These are phyloP conservation scores for Drosophila pseudoobscura DNA, from an alignment of 1,140 invertebrate species.

Conservation along the genomic window DNA sequence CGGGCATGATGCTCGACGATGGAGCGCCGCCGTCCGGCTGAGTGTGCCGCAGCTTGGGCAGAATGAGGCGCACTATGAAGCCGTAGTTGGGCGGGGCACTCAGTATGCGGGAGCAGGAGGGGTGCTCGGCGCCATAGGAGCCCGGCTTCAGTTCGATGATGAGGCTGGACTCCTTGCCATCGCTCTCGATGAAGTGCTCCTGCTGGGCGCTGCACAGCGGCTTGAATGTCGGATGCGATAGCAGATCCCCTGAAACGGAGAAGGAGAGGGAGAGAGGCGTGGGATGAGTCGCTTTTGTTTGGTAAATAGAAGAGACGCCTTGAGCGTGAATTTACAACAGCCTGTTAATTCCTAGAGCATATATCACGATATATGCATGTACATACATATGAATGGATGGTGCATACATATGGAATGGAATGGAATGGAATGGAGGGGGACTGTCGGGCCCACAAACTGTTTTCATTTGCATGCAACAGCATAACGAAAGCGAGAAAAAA, in stretches of 20 bases:
- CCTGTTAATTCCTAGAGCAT: slow-evolving; percentile 42
- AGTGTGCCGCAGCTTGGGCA: slow-evolving; percentile 69
- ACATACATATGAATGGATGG: too few species aligned
- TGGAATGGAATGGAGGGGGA: not conserved
- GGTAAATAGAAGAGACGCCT: slow-evolving; percentile 36
- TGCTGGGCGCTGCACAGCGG: slow-evolving; percentile 74
- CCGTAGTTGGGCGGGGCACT: slow-evolving; percentile 74
- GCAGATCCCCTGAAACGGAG: slow-evolving; percentile 61
- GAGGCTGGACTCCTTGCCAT: slow-evolving; percentile 81
- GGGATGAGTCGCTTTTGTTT: not conserved
- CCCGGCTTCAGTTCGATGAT: slow-evolving; percentile 78
- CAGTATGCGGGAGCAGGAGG: slow-evolving; percentile 72
- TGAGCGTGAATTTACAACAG: slow-evolving; percentile 45
- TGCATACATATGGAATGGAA: too few species aligned
- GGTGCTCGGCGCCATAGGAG: slow-evolving; percentile 45
- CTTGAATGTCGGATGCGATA: slow-evolving; percentile 72
- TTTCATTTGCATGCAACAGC: slow-evolving; percentile 19
- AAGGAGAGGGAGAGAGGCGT: not conserved
- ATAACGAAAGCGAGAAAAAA: slow-evolving; percentile 13
- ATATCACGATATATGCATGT: too few species aligned
- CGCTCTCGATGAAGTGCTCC: slow-evolving; percentile 80
- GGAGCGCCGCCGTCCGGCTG: slow-evolving; percentile 32
- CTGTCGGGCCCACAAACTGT: not conserved
- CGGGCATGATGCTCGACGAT: slow-evolving; percentile 51
- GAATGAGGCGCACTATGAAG: slow-evolving; percentile 78